Evolutionary conservation across 2,888 invertebrate genomes (phyloP).

Genomic region (Meliscaeva auricollis): DNA sequence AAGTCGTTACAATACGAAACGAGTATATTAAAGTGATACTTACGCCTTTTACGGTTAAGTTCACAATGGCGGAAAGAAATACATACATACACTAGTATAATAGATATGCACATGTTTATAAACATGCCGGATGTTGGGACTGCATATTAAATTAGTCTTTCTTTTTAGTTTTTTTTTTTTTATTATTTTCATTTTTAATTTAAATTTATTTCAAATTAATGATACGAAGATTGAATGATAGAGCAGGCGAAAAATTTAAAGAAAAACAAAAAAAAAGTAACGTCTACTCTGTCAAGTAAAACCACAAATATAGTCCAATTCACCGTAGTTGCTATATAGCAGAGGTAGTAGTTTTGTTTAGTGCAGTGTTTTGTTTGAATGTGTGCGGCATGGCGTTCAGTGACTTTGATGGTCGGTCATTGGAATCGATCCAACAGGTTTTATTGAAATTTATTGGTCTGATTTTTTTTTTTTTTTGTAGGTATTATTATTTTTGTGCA

Average conservation of each 20-base stretch:
- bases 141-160: slow-evolving; percentile 64
- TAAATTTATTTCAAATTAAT: slow-evolving; percentile 60
- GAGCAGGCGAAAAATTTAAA: slow-evolving; percentile 8
- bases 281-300: slow-evolving; percentile 28
- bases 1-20: slow-evolving; percentile 15
- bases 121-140: slow-evolving; percentile 59
- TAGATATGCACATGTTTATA: neutral
- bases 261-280: neutral
- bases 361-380: neutral
- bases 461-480: slow-evolving; percentile 29
- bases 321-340: slow-evolving; percentile 18
- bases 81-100: neutral
- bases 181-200: slow-evolving; percentile 56
- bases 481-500: neutral
- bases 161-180: too few relatives aligned
- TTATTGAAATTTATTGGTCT: slow-evolving; percentile 71
- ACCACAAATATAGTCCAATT: slow-evolving; percentile 50
- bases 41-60: slow-evolving; percentile 65
- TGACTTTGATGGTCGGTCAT: slow-evolving; percentile 76
- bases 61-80: slow-evolving; percentile 61
- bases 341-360: neutral
- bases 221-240: slow-evolving; percentile 39
- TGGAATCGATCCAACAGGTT: slow-evolving; percentile 76
- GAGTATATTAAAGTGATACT: slow-evolving; percentile 35
- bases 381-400: slow-evolving; percentile 50